A percentile compares a stretch with the other conserved stretches of the same genome.
Conservation (phyloP, 53 echinoderm and acorn worm genomes). For the Luidia sarsii region DNA sequence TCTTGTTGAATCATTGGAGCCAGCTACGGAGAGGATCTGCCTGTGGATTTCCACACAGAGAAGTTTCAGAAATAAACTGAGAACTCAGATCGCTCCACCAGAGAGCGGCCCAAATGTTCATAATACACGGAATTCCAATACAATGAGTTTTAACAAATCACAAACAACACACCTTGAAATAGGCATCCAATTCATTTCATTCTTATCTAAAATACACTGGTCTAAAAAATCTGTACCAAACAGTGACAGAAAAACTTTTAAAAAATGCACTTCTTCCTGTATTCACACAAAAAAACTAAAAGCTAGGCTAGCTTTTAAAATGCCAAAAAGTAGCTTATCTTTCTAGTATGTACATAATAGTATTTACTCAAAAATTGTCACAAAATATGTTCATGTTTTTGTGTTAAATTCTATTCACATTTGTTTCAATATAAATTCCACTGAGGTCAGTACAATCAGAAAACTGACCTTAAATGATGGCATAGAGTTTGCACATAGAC, state of each 20-base stretch:
- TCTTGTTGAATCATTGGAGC: neutral
- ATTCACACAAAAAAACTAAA: conserved; percentile 22
- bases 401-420: conserved; percentile 12
- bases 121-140: too few relatives aligned
- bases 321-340: conserved; percentile 30
- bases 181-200: conserved; percentile 20
- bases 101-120: too few relatives aligned
- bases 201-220: conserved; percentile 30
- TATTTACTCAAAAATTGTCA: conserved; percentile 27
- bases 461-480: conserved; percentile 25
- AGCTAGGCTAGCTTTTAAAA: conserved; percentile 26
- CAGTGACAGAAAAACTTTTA: conserved; percentile 30
- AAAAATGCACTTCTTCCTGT: conserved; percentile 13
- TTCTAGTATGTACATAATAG: conserved; percentile 35
- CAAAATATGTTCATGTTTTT: conserved; percentile 39
- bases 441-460: conserved; percentile 17
- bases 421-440: conserved; percentile 9
- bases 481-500: conserved; percentile 41
- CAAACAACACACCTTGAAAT: conserved; percentile 32
- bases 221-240: conserved; percentile 34
- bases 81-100: too few relatives aligned
- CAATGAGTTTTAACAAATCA: neutral
- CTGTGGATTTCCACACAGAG: neutral
- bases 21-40: too few relatives aligned
- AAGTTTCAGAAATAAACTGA: too few relatives aligned